A percentile compares a stretch with the other conserved stretches of the same genome.
These are phyloP conservation scores for Cosmia trapezina DNA, from an alignment of 2,888 invertebrate species.

Conservation along the genomic window DNA sequence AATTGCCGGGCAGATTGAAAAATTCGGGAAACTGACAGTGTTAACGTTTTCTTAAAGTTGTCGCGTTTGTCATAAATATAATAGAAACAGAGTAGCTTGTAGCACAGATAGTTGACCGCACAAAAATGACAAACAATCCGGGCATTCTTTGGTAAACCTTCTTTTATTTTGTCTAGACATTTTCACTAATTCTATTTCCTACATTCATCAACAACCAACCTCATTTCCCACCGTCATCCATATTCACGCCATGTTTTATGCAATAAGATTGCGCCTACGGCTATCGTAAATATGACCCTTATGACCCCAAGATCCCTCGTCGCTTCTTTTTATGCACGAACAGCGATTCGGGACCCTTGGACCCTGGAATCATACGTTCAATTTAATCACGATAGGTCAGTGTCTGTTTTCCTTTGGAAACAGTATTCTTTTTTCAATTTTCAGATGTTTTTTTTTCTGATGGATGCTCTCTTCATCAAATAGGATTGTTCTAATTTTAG, in stretches of 20 bases:
- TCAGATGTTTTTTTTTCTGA: not conserved
- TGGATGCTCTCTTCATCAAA: not conserved
- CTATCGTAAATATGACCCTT: slow-evolving; percentile 47
- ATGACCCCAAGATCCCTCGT: slow-evolving; percentile 19
- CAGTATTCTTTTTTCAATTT: slow-evolving; percentile 23
- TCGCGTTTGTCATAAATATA: not conserved
- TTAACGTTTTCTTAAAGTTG: too few species aligned
- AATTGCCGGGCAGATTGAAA: too few species aligned
- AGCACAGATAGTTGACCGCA: not conserved
- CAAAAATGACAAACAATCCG: accelerated
- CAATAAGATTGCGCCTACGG: slow-evolving; percentile 44
- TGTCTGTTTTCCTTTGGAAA: slow-evolving; percentile 28
- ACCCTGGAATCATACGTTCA: slow-evolving; percentile 54
- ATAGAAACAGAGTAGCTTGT: not conserved
- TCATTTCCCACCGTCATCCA: slow-evolving; percentile 29
- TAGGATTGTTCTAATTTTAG: slow-evolving; percentile 6
- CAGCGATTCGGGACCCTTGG: slow-evolving; percentile 25
- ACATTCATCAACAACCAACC: slow-evolving; percentile 8
- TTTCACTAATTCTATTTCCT: not conserved
- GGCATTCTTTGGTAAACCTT: not conserved
- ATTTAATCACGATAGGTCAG: slow-evolving; percentile 58
- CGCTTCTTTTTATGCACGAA: slow-evolving; percentile 59
- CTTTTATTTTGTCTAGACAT: not conserved
- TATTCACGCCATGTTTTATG: slow-evolving; percentile 54
- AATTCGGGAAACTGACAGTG: too few species aligned